Percentiles rank a stretch among this genome's conserved stretches.
phyloP scores from a whole-genome alignment of 1,140 invertebrate genomes.

The Globodera ellingtonae region DNA sequence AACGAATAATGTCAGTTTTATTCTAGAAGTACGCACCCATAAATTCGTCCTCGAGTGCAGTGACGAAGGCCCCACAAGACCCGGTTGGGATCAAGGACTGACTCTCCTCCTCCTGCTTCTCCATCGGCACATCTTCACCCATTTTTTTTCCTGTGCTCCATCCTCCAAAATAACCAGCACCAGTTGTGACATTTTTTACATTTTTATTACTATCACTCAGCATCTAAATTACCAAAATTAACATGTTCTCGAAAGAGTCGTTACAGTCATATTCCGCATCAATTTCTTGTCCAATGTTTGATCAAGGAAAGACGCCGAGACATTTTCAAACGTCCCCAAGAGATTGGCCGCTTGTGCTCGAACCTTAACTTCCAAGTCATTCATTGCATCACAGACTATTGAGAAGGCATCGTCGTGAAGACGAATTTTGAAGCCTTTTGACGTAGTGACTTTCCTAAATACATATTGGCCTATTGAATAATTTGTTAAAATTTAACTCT shows the following conservation, averaged over 20 bases:
- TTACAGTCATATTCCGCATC: conserved; percentile 89
- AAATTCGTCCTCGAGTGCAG: conserved; percentile 97
- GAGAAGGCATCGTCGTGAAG: conserved; percentile 95
- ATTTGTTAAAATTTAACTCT: conserved; percentile 36
- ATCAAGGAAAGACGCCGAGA: conserved; percentile 84
- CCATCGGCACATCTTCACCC: conserved; percentile 80
- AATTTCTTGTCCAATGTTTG: conserved; percentile 97
- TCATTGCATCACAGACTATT: conserved; percentile 87
- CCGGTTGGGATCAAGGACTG: conserved; percentile 86
- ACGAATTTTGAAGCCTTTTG: conserved; percentile 69
- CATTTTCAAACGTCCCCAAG: conserved; percentile 79
- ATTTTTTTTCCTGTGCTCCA: conserved; percentile 88
- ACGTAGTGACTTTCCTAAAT: conserved; percentile 51
- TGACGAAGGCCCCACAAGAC: conserved; percentile 95
- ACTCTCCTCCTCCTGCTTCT: conserved; percentile 76
- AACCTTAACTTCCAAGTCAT: conserved; percentile 78
- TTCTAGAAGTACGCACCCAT: conserved; percentile 71
- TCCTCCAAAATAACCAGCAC: conserved; percentile 72
- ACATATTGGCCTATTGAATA: background rate
- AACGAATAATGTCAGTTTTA: background rate
- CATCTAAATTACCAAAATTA: conserved; percentile 44
- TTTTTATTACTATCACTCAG: conserved; percentile 35
- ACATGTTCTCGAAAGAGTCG: conserved; percentile 6
- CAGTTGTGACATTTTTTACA: conserved; percentile 23
- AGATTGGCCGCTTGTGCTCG: conserved; percentile 67